Conservation (phyloP, 2,888 invertebrate genomes). For the Epinotia brunnichana region DNA sequence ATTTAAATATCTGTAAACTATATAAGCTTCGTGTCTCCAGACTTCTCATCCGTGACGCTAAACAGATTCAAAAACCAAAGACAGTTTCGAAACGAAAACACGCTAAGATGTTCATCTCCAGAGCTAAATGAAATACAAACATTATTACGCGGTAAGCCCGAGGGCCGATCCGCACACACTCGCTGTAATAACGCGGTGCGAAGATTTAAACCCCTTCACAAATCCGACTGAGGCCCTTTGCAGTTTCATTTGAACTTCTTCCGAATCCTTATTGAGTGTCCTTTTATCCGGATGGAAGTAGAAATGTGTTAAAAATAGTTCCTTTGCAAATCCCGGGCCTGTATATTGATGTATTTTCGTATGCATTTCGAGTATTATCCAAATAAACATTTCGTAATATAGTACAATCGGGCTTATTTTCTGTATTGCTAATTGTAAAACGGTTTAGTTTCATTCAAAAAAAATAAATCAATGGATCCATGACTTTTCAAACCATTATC, state of each 20-base stretch:
- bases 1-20: neutral
- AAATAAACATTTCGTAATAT: neutral
- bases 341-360: neutral
- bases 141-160: slow-evolving; percentile 67
- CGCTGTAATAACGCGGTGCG: slow-evolving; percentile 46
- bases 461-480: neutral
- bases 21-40: neutral
- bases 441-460: neutral
- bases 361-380: neutral
- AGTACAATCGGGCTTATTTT: neutral
- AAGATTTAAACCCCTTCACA: slow-evolving; percentile 65
- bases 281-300: slow-evolving; percentile 30
- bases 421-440: neutral
- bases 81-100: slow-evolving; percentile 47
- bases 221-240: slow-evolving; percentile 58
- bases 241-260: slow-evolving; percentile 53
- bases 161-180: slow-evolving; percentile 59
- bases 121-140: slow-evolving; percentile 66
- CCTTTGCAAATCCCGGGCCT: slow-evolving; percentile 18
- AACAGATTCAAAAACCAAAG: slow-evolving; percentile 31
- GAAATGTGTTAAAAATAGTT: slow-evolving; percentile 31
- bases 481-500: neutral
- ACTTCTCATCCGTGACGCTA: slow-evolving; percentile 10
- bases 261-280: slow-evolving; percentile 56
- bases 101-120: slow-evolving; percentile 43